phyloP scores from a whole-genome alignment of 2,888 invertebrate genomes.

The Parnassius mnemosyne region DNA sequence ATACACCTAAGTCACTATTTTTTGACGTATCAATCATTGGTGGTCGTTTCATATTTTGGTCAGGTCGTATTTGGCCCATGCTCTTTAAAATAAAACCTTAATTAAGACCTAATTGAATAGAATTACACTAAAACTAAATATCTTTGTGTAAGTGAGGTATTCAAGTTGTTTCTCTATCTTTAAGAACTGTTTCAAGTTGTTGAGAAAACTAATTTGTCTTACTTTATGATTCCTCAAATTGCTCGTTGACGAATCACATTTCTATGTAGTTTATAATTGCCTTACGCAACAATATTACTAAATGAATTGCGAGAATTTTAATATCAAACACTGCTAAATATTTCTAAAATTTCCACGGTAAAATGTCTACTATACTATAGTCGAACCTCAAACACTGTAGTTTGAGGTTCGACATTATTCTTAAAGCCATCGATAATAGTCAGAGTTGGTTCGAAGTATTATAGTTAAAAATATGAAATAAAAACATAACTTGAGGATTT shows the following conservation, averaged over 20 bases:
- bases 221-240: slow-evolving; percentile 17
- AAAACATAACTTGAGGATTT: too few relatives aligned
- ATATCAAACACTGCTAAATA: slow-evolving; percentile 19
- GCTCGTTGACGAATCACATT: slow-evolving; percentile 12
- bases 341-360: slow-evolving; percentile 16
- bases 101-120: too few relatives aligned
- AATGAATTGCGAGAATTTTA: slow-evolving; percentile 16
- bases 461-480: too few relatives aligned
- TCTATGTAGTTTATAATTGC: slow-evolving; percentile 18
- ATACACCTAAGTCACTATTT: too few relatives aligned
- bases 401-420: too few relatives aligned
- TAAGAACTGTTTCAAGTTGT: slow-evolving; percentile 9
- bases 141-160: not conserved
- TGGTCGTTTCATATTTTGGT: too few relatives aligned
- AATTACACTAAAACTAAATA: too few relatives aligned
- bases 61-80: too few relatives aligned
- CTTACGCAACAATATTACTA: slow-evolving; percentile 16
- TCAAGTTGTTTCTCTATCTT: slow-evolving; percentile 2
- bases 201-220: slow-evolving; percentile 19
- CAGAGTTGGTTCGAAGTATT: too few relatives aligned
- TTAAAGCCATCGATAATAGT: too few relatives aligned
- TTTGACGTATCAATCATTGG: too few relatives aligned
- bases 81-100: too few relatives aligned
- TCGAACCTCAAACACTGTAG: not conserved
- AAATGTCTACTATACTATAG: slow-evolving; percentile 8